phyloP scores from a whole-genome alignment of 1,140 invertebrate genomes.

The Oncopodura yosiiana region DNA sequence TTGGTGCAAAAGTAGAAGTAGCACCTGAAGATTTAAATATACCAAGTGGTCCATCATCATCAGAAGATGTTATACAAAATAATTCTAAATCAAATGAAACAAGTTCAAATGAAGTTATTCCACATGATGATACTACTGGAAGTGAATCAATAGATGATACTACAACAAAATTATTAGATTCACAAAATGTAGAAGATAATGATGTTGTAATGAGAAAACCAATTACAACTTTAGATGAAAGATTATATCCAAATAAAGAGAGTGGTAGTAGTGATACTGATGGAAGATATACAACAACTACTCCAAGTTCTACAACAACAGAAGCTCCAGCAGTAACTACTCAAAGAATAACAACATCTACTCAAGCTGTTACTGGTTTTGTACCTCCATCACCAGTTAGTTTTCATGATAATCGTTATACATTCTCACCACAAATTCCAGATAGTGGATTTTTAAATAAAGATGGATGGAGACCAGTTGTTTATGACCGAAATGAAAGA shows the following conservation, averaged over 20 bases:
- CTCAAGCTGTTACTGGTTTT: conserved; percentile 12
- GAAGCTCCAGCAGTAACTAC: neutral
- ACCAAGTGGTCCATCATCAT: too few relatives aligned
- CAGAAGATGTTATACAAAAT: too few relatives aligned
- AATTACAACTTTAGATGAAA: neutral
- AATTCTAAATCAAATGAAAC: too few relatives aligned
- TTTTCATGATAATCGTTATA: conserved; percentile 28
- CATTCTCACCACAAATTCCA: conserved; percentile 11
- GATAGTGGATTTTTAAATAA: conserved; percentile 12
- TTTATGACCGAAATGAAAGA: conserved; percentile 2
- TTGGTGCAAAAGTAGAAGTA: too few relatives aligned
- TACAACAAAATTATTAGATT: neutral
- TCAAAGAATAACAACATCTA: conserved; percentile 4
- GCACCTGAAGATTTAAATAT: too few relatives aligned
- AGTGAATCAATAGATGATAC: too few relatives aligned
- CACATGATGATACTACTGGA: too few relatives aligned
- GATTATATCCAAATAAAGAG: neutral
- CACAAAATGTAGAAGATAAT: neutral
- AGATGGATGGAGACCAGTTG: conserved; percentile 33
- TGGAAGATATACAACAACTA: neutral
- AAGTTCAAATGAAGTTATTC: too few relatives aligned
- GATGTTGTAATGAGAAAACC: conserved; percentile 5
- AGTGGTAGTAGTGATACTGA: neutral
- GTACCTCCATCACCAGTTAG: conserved; percentile 21
- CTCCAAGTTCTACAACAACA: neutral